Base-by-base conservation (phyloP, 1,140 invertebrate species). In the Lepidotrigona ventralis region DNA sequence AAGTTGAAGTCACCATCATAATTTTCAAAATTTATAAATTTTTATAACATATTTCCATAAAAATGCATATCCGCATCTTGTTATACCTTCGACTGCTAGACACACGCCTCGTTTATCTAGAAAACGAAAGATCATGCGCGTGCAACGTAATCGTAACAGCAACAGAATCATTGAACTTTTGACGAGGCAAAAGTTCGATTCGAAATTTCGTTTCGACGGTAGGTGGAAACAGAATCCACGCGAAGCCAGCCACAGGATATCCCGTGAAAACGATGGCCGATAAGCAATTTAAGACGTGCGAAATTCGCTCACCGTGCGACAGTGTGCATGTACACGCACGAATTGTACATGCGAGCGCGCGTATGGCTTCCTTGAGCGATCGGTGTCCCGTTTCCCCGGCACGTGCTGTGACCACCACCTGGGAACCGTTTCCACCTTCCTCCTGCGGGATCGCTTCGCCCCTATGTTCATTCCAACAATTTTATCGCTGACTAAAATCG, bases 311-410 rank as follows among this genome's bases (percentile, higher is more conserved):
- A 39, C 63, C 23, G 72, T 76, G 80, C 77, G 80, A 81, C 69
- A 60, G 53, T 17, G 72, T 71, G 79, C 73, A 58, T 19, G 66
- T 76, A 71, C 73, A 75, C 64, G 60, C 70, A 69, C 69, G 79
- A 81, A 66, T 80, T 78, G 54, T 71, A 79, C 84, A 78, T 78
- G 70, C 76, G 85, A 87, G 87, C 89, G 85, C 86, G 81, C 85
- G 81, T 92, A 92, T 88, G 92, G 93, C 86, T 89, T 93, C 92
- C 51, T 83, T 76, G 85, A 64, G 46, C 79, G 83, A 71, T 73
- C 83, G 87, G 92, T 93, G 83, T 93, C 92, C 86, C 79, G 88
- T 93, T 93, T 93, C 39, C 39, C 39, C 92, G 92, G 91, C 93
- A 91, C 93, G 92, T 93, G 92, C 92, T 92, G 86, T 79, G 86